Conservation (phyloP, 2,888 invertebrate species). For the Melinaea menophilus region DNA sequence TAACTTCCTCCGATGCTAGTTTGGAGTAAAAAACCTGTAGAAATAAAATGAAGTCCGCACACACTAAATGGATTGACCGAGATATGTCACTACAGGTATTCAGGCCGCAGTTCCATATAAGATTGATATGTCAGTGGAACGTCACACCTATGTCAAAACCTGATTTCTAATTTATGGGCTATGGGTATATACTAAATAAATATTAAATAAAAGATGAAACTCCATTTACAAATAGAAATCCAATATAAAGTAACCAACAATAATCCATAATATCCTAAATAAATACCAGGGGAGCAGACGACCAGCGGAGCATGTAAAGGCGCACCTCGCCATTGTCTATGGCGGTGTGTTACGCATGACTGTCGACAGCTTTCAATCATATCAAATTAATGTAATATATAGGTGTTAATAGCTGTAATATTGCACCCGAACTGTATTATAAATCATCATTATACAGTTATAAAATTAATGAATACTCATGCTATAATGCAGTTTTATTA, state of each 20-base stretch:
- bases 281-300: constrained; percentile 41
- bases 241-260: constrained; percentile 10
- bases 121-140: constrained; percentile 33
- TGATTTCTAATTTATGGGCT: constrained; percentile 41
- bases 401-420: constrained; percentile 19
- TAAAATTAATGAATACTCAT: no score
- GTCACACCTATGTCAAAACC: constrained; percentile 40
- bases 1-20: constrained; percentile 12
- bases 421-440: not conserved
- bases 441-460: no score
- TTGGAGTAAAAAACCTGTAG: constrained; percentile 18
- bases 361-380: constrained; percentile 33
- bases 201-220: not conserved
- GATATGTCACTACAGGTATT: constrained; percentile 27
- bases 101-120: constrained; percentile 26
- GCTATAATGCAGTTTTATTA: no score
- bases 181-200: no score
- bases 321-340: constrained; percentile 53
- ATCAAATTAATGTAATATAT: constrained; percentile 19
- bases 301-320: constrained; percentile 62
- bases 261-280: constrained; percentile 15
- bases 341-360: constrained; percentile 46
- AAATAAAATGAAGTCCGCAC: constrained; percentile 18
- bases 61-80: constrained; percentile 32
- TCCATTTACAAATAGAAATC: not conserved